Conservation (phyloP, 2,888 invertebrate species). For the Drosophila gaucha region DNA sequence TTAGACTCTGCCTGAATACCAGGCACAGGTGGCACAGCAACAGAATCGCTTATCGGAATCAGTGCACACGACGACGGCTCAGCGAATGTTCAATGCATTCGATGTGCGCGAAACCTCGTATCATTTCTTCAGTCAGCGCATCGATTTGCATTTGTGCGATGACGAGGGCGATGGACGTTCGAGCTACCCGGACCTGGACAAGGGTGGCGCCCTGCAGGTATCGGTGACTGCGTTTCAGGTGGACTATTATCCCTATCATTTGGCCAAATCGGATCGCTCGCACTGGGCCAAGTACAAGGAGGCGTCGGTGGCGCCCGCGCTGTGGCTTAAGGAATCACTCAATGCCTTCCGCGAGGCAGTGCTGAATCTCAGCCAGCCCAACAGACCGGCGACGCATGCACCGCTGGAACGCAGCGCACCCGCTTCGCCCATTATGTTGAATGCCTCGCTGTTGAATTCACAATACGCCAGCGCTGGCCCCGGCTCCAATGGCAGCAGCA, state of each 20-base stretch:
- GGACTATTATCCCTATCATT: constrained; percentile 98
- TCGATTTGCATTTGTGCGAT: constrained; percentile 98
- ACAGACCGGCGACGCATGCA: constrained; percentile 84
- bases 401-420: constrained; percentile 83
- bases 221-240: constrained; percentile 94
- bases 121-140: constrained; percentile 96
- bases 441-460: constrained; percentile 67
- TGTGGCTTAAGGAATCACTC: constrained; percentile 95
- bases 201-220: constrained; percentile 97
- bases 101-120: constrained; percentile 99
- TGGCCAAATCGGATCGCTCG: constrained; percentile 93
- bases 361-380: constrained; percentile 90
- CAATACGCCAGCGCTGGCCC: constrained; percentile 62
- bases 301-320: constrained; percentile 91
- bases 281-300: constrained; percentile 96
- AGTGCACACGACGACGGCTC: constrained; percentile 83
- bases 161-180: constrained; percentile 95
- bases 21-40: constrained; percentile 89
- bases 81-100: constrained; percentile 92
- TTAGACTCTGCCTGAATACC: constrained; percentile 89
- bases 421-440: constrained; percentile 80
- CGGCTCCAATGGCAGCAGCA: constrained; percentile 65
- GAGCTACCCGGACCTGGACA: constrained; percentile 92
- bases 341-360: constrained; percentile 91
- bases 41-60: constrained; percentile 80